phyloP scores from a whole-genome alignment of 2,113 vertebrate genomes.

The Forbesichthys agassizii region DNA sequence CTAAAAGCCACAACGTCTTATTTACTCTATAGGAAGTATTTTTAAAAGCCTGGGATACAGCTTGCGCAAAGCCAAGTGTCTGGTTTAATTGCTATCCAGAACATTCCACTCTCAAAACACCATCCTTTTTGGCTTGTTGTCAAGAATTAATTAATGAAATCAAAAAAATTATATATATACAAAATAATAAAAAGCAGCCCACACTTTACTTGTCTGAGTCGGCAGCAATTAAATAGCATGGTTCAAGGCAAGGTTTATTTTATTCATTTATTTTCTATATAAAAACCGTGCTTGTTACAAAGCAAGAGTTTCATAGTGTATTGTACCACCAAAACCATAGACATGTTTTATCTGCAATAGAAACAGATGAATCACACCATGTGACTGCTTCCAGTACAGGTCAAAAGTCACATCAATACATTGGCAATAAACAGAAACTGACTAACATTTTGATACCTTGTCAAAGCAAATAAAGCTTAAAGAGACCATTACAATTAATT shows the following conservation, averaged over 20 bases:
- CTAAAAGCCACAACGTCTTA: slow-evolving; percentile 55
- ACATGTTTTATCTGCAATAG: not conserved
- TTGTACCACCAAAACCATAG: no score
- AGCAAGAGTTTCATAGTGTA: not conserved
- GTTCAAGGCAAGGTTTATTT: slow-evolving; percentile 74
- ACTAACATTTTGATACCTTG: no score
- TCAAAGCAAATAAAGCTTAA: no score
- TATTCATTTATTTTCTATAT: slow-evolving; percentile 45
- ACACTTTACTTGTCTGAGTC: slow-evolving; percentile 40
- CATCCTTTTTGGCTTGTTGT: slow-evolving; percentile 16
- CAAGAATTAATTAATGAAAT: slow-evolving; percentile 56
- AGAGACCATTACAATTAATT: no score
- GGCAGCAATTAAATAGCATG: slow-evolving; percentile 71
- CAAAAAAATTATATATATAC: not conserved
- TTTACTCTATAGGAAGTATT: slow-evolving; percentile 60
- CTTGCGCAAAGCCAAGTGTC: slow-evolving; percentile 44
- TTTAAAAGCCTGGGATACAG: slow-evolving; percentile 52
- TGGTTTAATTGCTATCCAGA: slow-evolving; percentile 46
- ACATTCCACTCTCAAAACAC: not conserved
- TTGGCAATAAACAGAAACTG: no score
- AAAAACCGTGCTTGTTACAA: slow-evolving; percentile 45
- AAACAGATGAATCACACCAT: not conserved
- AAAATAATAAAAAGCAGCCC: not conserved
- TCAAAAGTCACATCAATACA: not conserved
- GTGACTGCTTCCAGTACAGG: not conserved